Percentiles rank a stretch among this genome's conserved stretches.
These are phyloP conservation scores for Tortrix viridana DNA, from an alignment of 2,888 invertebrate species.

Conservation along the genomic window DNA sequence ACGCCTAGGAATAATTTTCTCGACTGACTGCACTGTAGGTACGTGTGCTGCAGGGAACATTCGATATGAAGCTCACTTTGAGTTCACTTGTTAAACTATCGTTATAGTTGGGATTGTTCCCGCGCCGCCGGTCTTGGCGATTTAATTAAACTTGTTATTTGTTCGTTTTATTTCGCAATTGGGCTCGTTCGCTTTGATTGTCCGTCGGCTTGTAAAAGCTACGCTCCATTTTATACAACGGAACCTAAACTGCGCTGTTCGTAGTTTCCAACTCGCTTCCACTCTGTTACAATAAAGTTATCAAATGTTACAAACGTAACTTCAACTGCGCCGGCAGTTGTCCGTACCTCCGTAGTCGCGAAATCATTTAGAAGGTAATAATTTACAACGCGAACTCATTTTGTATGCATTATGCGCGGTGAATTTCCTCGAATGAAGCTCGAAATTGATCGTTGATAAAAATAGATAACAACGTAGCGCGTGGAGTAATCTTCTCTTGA, in stretches of 20 bases:
- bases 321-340: constrained; percentile 42
- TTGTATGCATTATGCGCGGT: constrained; percentile 45
- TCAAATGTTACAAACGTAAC: constrained; percentile 39
- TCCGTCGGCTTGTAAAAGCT: constrained; percentile 60
- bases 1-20: constrained; percentile 51
- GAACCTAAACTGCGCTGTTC: constrained; percentile 29
- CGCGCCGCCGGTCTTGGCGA: constrained; percentile 67
- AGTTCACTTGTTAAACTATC: constrained; percentile 80
- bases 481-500: not conserved
- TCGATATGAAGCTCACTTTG: constrained; percentile 71
- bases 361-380: constrained; percentile 48
- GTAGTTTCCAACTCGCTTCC: constrained; percentile 48
- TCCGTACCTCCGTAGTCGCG: constrained; percentile 36
- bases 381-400: constrained; percentile 53
- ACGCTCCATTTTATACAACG: constrained; percentile 56
- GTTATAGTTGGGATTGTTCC: constrained; percentile 74
- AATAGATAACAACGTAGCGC: not conserved
- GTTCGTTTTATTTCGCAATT: constrained; percentile 81
- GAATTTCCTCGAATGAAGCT: constrained; percentile 54
- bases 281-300: constrained; percentile 40
- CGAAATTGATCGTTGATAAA: constrained; percentile 42
- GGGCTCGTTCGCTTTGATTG: constrained; percentile 74
- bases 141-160: constrained; percentile 84
- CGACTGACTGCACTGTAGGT: constrained; percentile 61
- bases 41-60: constrained; percentile 58